phyloP scores from a whole-genome alignment of 2,113 vertebrate genomes.

The Alouatta palliata region DNA sequence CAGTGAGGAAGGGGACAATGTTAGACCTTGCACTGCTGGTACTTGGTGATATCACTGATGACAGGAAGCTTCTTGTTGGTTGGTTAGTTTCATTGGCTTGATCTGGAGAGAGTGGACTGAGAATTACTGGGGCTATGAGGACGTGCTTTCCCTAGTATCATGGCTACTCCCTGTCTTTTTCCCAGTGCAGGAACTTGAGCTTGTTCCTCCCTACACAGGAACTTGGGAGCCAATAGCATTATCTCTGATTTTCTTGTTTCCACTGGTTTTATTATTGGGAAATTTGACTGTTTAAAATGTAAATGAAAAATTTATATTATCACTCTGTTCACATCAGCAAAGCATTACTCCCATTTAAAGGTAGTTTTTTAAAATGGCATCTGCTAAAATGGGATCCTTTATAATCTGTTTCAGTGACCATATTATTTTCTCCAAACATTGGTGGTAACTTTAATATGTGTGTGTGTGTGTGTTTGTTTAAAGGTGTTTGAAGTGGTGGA shows the following conservation, averaged over 20 bases:
- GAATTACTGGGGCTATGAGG: background rate
- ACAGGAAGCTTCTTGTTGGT: background rate
- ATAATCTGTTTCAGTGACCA: background rate
- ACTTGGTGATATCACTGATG: background rate
- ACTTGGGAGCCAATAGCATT: background rate
- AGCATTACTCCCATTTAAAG: background rate
- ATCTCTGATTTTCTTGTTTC: constrained; percentile 2
- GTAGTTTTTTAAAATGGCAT: background rate
- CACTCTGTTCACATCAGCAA: background rate
- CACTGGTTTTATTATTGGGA: background rate
- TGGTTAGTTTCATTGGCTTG: background rate
- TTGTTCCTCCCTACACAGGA: background rate
- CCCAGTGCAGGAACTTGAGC: background rate
- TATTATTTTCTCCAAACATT: constrained; percentile 5
- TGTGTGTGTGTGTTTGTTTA: constrained; percentile 41
- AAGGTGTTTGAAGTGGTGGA: constrained; percentile 99
- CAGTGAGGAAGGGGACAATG: fast-evolving
- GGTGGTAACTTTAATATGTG: background rate
- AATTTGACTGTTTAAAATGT: constrained; percentile 6
- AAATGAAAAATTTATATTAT: background rate
- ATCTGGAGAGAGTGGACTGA: background rate
- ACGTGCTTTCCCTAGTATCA: background rate
- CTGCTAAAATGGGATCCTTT: background rate
- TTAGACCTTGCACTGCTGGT: background rate
- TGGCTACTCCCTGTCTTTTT: background rate